Conservation (phyloP, 2,113 vertebrate genomes). For the Peromyscus leucopus region DNA sequence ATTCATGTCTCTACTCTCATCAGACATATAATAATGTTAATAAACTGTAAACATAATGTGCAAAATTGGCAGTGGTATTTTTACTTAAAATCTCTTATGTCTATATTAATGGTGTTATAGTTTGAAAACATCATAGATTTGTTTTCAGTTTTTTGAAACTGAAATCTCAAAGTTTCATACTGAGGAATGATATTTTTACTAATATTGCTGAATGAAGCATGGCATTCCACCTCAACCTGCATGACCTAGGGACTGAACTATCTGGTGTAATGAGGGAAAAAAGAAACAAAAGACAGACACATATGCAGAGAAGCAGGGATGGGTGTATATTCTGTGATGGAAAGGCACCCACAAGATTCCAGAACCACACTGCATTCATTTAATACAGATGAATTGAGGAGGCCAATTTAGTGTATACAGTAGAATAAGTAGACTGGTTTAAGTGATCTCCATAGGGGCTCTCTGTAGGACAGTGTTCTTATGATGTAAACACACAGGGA, state of each 20-base stretch:
- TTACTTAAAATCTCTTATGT: neutral
- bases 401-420: neutral
- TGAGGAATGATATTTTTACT: neutral
- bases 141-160: neutral
- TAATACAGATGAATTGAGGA: neutral
- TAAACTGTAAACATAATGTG: neutral
- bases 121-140: neutral
- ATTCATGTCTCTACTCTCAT: neutral
- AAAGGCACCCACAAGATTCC: neutral
- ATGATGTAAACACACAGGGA: neutral
- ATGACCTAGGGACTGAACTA: neutral
- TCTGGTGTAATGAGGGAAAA: too few relatives aligned
- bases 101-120: neutral
- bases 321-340: neutral
- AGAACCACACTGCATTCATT: neutral
- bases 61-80: neutral
- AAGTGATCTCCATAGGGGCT: neutral
- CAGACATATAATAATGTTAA: neutral
- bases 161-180: neutral
- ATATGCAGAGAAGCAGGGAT: neutral
- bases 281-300: neutral
- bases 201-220: neutral
- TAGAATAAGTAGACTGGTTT: neutral
- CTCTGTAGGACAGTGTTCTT: neutral
- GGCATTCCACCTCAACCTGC: neutral